phyloP scores from a whole-genome alignment of 2,888 invertebrate species.

The Coremacera marginata region DNA sequence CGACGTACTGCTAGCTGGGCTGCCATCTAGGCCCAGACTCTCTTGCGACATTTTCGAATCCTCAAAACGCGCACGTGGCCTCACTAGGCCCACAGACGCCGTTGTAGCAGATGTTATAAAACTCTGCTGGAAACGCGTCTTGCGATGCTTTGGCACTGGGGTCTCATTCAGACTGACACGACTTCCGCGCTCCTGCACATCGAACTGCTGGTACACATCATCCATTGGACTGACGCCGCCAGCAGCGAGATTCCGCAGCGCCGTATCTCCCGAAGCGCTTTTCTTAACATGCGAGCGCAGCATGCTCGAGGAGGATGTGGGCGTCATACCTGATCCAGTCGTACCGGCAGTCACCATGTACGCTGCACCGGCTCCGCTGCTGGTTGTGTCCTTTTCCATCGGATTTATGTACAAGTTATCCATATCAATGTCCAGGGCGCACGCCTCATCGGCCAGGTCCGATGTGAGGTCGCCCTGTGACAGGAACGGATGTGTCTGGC shows the following conservation, averaged over 20 bases:
- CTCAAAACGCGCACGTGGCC: slow-evolving; percentile 66
- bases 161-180: slow-evolving; percentile 76
- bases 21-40: slow-evolving; percentile 66
- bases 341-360: slow-evolving; percentile 21
- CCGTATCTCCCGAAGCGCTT: slow-evolving; percentile 84
- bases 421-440: slow-evolving; percentile 72
- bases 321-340: slow-evolving; percentile 52
- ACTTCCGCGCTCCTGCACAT: slow-evolving; percentile 70
- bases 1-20: slow-evolving; percentile 60
- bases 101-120: slow-evolving; percentile 68
- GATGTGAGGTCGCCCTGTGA: slow-evolving; percentile 84
- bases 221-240: slow-evolving; percentile 73
- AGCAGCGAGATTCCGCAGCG: slow-evolving; percentile 74
- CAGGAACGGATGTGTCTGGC: slow-evolving; percentile 94
- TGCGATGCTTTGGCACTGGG: slow-evolving; percentile 83
- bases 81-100: slow-evolving; percentile 42
- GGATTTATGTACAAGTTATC: slow-evolving; percentile 92
- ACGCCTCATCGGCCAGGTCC: slow-evolving; percentile 69
- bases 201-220: slow-evolving; percentile 73
- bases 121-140: slow-evolving; percentile 86
- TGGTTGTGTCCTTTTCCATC: slow-evolving; percentile 74
- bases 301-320: slow-evolving; percentile 66
- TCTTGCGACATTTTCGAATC: slow-evolving; percentile 72
- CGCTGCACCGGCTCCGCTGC: slow-evolving; percentile 50
- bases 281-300: slow-evolving; percentile 78